Conservation (phyloP, 2,888 invertebrate genomes). For the Monopis laevigella region DNA sequence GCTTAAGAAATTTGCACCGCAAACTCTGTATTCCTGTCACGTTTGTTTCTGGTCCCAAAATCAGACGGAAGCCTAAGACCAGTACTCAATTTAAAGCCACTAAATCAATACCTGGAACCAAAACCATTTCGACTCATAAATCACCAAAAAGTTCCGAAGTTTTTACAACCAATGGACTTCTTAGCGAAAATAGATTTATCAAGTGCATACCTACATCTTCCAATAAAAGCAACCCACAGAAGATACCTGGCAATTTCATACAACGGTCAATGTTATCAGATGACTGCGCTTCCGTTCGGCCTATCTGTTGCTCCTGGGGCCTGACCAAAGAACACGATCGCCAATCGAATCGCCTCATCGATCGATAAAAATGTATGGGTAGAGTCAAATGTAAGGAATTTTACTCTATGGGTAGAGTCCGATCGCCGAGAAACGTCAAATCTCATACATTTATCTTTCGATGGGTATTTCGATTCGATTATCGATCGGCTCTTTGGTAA, state of each 20-base stretch:
- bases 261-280: constrained; percentile 1
- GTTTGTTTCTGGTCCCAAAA: constrained; percentile 6
- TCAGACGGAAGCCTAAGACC: not conserved
- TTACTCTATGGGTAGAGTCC: too few relatives aligned
- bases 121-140: constrained; percentile 10
- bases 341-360: too few relatives aligned
- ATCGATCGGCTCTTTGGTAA: too few relatives aligned
- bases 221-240: not conserved
- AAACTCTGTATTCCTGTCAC: too few relatives aligned
- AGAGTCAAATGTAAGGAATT: too few relatives aligned
- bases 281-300: constrained; percentile 1
- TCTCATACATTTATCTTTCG: too few relatives aligned
- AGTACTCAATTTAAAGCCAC: not conserved
- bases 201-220: constrained; percentile 7
- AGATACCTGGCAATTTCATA: not conserved
- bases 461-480: too few relatives aligned
- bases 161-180: constrained; percentile 1
- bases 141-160: not conserved
- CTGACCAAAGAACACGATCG: too few relatives aligned
- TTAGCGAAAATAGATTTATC: constrained; percentile 2
- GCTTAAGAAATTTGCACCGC: not conserved
- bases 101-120: constrained; percentile 1
- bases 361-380: too few relatives aligned
- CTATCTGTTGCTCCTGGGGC: not conserved
- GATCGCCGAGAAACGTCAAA: too few relatives aligned